Evolutionary conservation across 2,797 vertebrate genomes (phyloP).

Genomic region (Zenarchopterus dispar): DNA sequence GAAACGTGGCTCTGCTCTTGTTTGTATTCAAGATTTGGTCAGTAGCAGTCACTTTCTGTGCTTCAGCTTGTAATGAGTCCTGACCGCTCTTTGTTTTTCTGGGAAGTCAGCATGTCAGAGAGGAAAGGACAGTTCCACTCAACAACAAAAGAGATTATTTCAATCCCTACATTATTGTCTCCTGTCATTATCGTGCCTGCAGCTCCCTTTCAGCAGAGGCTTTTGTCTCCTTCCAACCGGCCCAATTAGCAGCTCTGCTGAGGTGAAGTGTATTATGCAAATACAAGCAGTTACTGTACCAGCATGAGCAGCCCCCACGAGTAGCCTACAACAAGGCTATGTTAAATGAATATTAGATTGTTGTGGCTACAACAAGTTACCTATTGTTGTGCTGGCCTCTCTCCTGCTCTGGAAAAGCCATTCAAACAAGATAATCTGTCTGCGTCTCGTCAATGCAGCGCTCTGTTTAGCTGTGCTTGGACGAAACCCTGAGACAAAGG

Average conservation of each 20-base stretch:
- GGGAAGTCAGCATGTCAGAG: slow-evolving; percentile 34
- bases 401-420: slow-evolving; percentile 78
- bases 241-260: slow-evolving; percentile 71
- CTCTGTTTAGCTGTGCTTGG: slow-evolving; percentile 66
- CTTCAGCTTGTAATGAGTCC: too few relatives aligned
- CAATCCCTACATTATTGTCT: slow-evolving; percentile 74
- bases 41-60: too few relatives aligned
- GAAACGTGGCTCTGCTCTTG: background rate
- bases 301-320: slow-evolving; percentile 61
- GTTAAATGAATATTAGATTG: slow-evolving; percentile 81
- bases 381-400: slow-evolving; percentile 82
- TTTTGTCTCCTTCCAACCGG: slow-evolving; percentile 57
- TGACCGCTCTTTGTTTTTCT: slow-evolving; percentile 9
- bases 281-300: slow-evolving; percentile 76
- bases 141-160: slow-evolving; percentile 70
- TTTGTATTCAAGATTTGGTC: too few relatives aligned
- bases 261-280: slow-evolving; percentile 68
- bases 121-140: slow-evolving; percentile 27
- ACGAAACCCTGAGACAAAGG: slow-evolving; percentile 78
- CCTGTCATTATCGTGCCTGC: slow-evolving; percentile 55
- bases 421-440: slow-evolving; percentile 84
- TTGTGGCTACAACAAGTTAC: slow-evolving; percentile 83
- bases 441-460: slow-evolving; percentile 73
- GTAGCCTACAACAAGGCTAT: slow-evolving; percentile 58
- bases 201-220: slow-evolving; percentile 56